Evolutionary conservation across 2,113 vertebrate species (phyloP), one percentile per base, ranked within the genome.

Genomic region (Xenotilapia caudafasciata): DNA sequence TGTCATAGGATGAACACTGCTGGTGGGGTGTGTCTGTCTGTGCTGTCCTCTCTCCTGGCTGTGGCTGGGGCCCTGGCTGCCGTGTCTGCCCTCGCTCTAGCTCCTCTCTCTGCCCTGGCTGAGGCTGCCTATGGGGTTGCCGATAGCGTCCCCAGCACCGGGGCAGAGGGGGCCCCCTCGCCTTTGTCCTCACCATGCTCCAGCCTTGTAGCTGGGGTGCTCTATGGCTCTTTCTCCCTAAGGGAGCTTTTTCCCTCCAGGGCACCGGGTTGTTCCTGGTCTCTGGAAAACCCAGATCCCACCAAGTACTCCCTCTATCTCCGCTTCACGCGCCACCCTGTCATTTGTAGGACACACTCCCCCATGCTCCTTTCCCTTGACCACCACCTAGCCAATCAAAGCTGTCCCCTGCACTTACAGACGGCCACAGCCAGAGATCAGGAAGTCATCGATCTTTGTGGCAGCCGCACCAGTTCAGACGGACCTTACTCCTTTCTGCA

Each of bases 1-100:
- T 99, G 98, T 98, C 98, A 98, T 99, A 99, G 98, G 98, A 99
- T 99, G 98, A 99, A 97, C 98, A 97, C 98, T 98, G 98, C 97
- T 98, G 98, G 97, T 97, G 97, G 97, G 97, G 97, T 99, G 97
- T 98, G 98, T 98, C 97, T 99, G 97, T 98, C 97, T 99, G 97
- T 99, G 97, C 98, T 99, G 95, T 98, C 97, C 95, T 98, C 97
- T 95, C 95, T 98, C 96, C 96, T 98, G 96, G 97, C 97, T 95
- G 96, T 98, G 96, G 95, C 93, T 90, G 95, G 96, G 95, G 94
- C 92, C 89, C 93, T 95, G 94, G 94, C 93, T 92, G 92, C 94
- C 23, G 86, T 89, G 91, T 94, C 90, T 82, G 93, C 93, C 92
- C 92, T 96, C 31, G 83, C 91, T 91, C 88, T 94, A 84, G 93